These are phyloP conservation scores for Pediacus dermestoides DNA, from an alignment of 2,888 invertebrate genomes.

Conservation along the genomic window DNA sequence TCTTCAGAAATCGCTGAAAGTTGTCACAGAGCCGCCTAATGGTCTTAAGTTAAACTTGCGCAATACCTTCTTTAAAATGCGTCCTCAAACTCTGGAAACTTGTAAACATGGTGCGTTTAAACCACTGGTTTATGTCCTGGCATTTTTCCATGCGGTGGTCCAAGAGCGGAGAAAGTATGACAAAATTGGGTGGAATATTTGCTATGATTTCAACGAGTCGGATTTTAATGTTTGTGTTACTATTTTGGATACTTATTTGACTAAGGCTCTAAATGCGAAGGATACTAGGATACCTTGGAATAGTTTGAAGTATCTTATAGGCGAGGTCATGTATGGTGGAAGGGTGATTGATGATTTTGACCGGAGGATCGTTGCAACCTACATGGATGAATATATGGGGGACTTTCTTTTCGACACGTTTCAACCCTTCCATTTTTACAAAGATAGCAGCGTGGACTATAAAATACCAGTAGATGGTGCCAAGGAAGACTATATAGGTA, in stretches of 20 bases:
- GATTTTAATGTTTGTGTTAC: constrained; percentile 87
- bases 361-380: constrained; percentile 77
- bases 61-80: constrained; percentile 85
- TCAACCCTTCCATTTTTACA: constrained; percentile 88
- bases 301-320: constrained; percentile 86
- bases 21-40: constrained; percentile 91
- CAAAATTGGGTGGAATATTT: constrained; percentile 92
- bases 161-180: constrained; percentile 90
- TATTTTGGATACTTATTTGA: constrained; percentile 81
- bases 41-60: constrained; percentile 84
- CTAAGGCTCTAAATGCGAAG: constrained; percentile 59
- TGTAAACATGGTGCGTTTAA: constrained; percentile 76
- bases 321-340: constrained; percentile 95
- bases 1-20: constrained; percentile 66
- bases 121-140: constrained; percentile 79
- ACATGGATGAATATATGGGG: constrained; percentile 93
- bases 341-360: constrained; percentile 90
- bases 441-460: constrained; percentile 71
- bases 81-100: constrained; percentile 65
- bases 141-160: constrained; percentile 91
- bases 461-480: constrained; percentile 67
- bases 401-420: constrained; percentile 90
- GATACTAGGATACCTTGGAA: constrained; percentile 79
- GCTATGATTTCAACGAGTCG: constrained; percentile 90
- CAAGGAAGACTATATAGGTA: constrained; percentile 70